Percentiles rank a stretch among this genome's conserved stretches.
phyloP scores from a whole-genome alignment of 2,888 invertebrate species.

The Drosophila koepferae region DNA sequence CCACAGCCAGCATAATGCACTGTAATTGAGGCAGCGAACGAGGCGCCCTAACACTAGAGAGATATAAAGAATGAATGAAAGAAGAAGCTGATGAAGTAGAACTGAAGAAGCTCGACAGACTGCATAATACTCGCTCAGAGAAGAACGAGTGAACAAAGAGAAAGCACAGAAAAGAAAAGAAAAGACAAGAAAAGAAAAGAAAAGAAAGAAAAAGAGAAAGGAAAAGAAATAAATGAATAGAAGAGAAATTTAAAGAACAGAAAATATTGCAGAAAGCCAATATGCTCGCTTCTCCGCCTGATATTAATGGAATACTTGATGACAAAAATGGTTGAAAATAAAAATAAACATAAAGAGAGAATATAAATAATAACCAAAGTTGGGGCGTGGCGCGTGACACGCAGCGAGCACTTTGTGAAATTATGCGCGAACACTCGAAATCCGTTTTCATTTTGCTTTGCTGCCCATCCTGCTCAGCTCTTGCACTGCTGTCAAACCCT shows the following conservation, averaged over 20 bases:
- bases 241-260: not conserved
- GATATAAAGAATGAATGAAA: not conserved
- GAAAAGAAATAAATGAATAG: not conserved
- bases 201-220: not conserved
- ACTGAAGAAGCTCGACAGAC: not conserved
- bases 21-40: conserved; percentile 68
- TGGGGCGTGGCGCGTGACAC: conserved; percentile 26
- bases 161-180: not conserved
- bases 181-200: not conserved
- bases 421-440: conserved; percentile 42
- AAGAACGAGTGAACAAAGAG: too few relatives aligned
- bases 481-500: conserved; percentile 54
- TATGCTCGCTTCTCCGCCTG: not conserved
- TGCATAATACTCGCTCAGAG: not conserved
- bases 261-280: not conserved
- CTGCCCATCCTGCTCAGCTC: not conserved
- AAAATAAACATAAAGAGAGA: conserved; percentile 21
- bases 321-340: conserved; percentile 21
- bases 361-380: conserved; percentile 37
- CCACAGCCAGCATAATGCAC: conserved; percentile 60
- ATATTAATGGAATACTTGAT: not conserved
- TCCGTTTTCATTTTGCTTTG: conserved; percentile 1
- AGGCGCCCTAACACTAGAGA: conserved; percentile 44
- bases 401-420: conserved; percentile 45
- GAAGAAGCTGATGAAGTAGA: conserved; percentile 5